phyloP scores from a whole-genome alignment of 2,888 invertebrate genomes.

The Polydrusus tereticollis region DNA sequence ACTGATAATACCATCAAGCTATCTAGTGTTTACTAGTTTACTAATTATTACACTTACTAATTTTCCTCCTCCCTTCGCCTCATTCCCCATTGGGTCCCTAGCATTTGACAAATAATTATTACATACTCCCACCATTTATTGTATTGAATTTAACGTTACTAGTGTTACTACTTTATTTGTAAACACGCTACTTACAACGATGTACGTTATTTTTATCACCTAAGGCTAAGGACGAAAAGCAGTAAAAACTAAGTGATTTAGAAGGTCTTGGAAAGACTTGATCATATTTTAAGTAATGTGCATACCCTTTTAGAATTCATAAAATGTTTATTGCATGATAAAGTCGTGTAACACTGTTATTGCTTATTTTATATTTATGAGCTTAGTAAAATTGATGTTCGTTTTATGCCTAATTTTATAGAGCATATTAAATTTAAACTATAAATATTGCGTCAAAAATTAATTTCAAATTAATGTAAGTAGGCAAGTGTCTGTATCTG shows the following conservation, averaged over 20 bases:
- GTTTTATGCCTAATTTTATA: constrained; percentile 37
- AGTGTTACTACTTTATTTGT: too few species aligned
- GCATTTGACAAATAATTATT: too few species aligned
- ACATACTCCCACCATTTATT: too few species aligned
- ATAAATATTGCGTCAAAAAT: constrained; percentile 18
- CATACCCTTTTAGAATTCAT: constrained; percentile 34
- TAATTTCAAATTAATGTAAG: constrained; percentile 2
- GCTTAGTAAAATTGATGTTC: constrained; percentile 40
- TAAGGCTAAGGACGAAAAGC: not conserved
- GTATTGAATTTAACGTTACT: too few species aligned
- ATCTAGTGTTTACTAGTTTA: too few species aligned
- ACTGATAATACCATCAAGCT: too few species aligned
- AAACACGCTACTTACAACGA: not conserved
- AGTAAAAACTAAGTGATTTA: constrained; percentile 14
- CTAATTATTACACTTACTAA: too few species aligned
- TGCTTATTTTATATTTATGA: constrained; percentile 35
- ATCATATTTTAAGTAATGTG: constrained; percentile 35
- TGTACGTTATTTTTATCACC: not conserved
- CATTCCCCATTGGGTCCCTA: too few species aligned
- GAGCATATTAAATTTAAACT: constrained; percentile 10
- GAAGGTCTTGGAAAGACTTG: not conserved
- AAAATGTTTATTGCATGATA: constrained; percentile 39
- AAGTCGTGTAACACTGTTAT: constrained; percentile 40
- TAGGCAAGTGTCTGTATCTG: too few species aligned
- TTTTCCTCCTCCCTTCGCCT: too few species aligned